A percentile compares a stretch with the other conserved stretches of the same genome.
These are phyloP conservation scores for Coracopsis vasa DNA, from an alignment of 2,113 vertebrate genomes.

Conservation along the genomic window DNA sequence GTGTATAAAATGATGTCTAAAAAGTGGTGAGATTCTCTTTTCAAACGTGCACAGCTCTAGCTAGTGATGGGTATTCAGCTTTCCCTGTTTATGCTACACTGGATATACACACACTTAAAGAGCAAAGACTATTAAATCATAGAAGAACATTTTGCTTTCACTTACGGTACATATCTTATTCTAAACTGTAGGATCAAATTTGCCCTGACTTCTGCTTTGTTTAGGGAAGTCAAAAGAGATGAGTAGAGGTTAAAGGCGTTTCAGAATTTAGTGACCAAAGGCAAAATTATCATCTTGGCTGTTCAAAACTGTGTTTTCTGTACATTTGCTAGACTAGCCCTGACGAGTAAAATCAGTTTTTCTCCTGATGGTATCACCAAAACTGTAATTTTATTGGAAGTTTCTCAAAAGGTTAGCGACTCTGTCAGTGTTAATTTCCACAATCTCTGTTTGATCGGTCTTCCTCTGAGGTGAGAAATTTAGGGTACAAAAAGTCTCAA, in stretches of 20 bases:
- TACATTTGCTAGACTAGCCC: not conserved
- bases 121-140: not conserved
- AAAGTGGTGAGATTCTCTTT: not conserved
- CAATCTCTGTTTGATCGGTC: not conserved
- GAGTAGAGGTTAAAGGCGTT: not conserved
- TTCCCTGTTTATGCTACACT: not conserved
- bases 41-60: not conserved
- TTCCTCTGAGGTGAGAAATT: slow-evolving; percentile 1
- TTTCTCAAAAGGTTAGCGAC: not conserved
- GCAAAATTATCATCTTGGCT: slow-evolving; percentile 32
- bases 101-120: not conserved
- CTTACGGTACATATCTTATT: not conserved
- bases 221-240: slow-evolving; percentile 14
- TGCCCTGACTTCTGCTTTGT: not conserved
- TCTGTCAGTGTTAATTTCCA: slow-evolving; percentile 19
- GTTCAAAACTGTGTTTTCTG: slow-evolving; percentile 3
- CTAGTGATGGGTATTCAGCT: not conserved
- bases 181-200: not conserved
- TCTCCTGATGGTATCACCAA: not conserved
- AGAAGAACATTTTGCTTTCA: slow-evolving; percentile 10
- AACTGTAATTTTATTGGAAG: not conserved
- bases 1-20: not conserved
- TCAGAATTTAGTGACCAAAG: slow-evolving; percentile 32
- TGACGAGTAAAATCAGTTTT: not conserved
- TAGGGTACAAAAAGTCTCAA: not conserved